phyloP scores from a whole-genome alignment of 2,888 invertebrate species.

The Xanthia icteritia region DNA sequence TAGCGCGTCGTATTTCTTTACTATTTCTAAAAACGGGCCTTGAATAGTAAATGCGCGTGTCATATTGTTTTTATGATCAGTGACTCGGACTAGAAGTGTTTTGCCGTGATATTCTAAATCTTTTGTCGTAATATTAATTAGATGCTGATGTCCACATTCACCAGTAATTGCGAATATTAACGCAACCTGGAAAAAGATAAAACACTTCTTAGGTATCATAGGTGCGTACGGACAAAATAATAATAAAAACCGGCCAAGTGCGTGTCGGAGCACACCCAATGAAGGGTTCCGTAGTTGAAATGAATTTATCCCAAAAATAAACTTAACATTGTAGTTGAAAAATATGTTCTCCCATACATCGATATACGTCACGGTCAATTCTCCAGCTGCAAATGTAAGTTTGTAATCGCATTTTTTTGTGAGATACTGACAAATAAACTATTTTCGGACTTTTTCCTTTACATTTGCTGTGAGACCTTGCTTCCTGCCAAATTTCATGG shows the following conservation, averaged over 20 bases:
- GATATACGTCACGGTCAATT: no score
- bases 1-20: constrained; percentile 29
- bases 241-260: not conserved
- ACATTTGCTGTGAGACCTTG: no score
- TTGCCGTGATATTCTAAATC: constrained; percentile 19
- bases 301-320: no score
- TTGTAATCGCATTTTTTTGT: no score
- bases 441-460: no score
- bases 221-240: not conserved
- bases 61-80: constrained; percentile 20
- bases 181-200: constrained; percentile 21
- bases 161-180: constrained; percentile 34
- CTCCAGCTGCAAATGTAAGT: no score
- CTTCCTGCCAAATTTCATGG: no score
- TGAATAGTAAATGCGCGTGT: constrained; percentile 22
- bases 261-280: no score
- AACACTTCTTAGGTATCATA: not conserved
- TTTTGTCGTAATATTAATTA: constrained; percentile 17
- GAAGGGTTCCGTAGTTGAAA: no score
- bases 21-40: constrained; percentile 41
- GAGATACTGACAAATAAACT: no score
- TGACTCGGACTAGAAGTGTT: constrained; percentile 20
- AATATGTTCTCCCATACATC: no score
- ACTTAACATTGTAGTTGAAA: no score
- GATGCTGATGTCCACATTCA: constrained; percentile 4